Conservation (phyloP, 2,888 invertebrate species). For the Cyclophora punctaria region DNA sequence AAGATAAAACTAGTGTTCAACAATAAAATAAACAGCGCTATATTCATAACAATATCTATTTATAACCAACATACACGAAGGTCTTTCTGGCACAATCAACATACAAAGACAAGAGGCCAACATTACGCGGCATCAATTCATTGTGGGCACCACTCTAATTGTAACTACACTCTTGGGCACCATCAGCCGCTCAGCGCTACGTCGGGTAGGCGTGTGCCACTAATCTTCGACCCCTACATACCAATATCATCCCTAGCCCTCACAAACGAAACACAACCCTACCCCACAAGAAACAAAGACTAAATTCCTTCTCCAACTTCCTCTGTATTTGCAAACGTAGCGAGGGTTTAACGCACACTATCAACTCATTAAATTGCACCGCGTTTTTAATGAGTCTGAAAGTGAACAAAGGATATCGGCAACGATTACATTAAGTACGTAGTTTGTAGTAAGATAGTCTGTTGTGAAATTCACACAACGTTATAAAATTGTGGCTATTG, state of each 20-base stretch:
- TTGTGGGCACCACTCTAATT: conserved; percentile 74
- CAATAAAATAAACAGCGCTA: conserved; percentile 14
- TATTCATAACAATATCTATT: too few species aligned
- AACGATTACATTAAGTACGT: conserved; percentile 72
- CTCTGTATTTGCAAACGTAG: conserved; percentile 66
- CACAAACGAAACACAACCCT: conserved; percentile 33
- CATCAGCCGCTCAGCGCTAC: conserved; percentile 73
- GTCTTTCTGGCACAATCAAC: conserved; percentile 68
- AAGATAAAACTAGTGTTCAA: too few species aligned
- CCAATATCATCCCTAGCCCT: conserved; percentile 41
- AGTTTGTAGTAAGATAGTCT: conserved; percentile 61
- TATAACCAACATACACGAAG: conserved; percentile 27
- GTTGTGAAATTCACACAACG: conserved; percentile 45
- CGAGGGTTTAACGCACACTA: conserved; percentile 74
- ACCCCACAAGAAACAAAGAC: conserved; percentile 28
- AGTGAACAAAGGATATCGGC: conserved; percentile 75
- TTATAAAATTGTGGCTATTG: conserved; percentile 19
- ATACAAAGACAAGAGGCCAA: conserved; percentile 71
- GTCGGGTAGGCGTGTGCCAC: conserved; percentile 72
- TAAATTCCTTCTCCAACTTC: conserved; percentile 21
- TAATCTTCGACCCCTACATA: conserved; percentile 75
- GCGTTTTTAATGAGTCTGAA: conserved; percentile 76
- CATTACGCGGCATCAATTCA: conserved; percentile 74
- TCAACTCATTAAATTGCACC: conserved; percentile 76
- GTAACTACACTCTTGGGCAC: conserved; percentile 74